Evolutionary conservation across 2,113 vertebrate species (phyloP), one percentile per base, ranked within the genome.

Genomic region (Festucalex cinctus): DNA sequence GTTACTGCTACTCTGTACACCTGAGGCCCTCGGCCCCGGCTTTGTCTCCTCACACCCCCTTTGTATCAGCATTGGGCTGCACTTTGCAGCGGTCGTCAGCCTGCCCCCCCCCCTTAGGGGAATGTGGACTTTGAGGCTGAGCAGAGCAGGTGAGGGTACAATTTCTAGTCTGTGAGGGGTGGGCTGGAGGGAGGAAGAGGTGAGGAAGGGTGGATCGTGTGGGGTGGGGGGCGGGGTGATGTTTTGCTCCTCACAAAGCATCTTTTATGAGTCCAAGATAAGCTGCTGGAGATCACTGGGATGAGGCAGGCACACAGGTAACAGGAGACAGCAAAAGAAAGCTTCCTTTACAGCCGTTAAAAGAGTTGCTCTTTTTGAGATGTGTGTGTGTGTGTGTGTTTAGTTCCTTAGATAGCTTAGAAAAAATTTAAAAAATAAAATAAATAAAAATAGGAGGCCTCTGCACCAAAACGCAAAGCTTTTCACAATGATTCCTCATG

Each of bases 11-110:
- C 66, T 71, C 85, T 57, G 7, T 39, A 72, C 54, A 79, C 71
- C 61, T 56, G 60, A 66, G 74, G 69, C 75, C 83, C 48, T 17
- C 0, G 68, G 77, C 74, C 54, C 63, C 49, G 71, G 35, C 63
- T 87, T 88, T 87, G 87, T 86, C 79, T 84, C 82, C 84, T 90
- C 88, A 91, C 91, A 88, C 91, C 86, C 83, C 48, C 65, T 80
- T 87, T 88, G 81, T 88, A 67, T 75, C 58, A 72, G 51, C 67
- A 64, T 75, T 58, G 80, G 73, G 71, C 76, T 14, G 26, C 71
- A 65, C 78, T 75, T 88, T 90, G 87, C 79, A 88, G 70, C 36
- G 22, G 70, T 77, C 77, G 36, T 51, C 83, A 59, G 75, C 85
- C 65, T 66, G 72, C 69, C 75, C 66, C 43, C 20, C 43, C 48